Base-by-base conservation (phyloP, 92 coral and sea anemone species). In the Parazoanthus darwini region DNA sequence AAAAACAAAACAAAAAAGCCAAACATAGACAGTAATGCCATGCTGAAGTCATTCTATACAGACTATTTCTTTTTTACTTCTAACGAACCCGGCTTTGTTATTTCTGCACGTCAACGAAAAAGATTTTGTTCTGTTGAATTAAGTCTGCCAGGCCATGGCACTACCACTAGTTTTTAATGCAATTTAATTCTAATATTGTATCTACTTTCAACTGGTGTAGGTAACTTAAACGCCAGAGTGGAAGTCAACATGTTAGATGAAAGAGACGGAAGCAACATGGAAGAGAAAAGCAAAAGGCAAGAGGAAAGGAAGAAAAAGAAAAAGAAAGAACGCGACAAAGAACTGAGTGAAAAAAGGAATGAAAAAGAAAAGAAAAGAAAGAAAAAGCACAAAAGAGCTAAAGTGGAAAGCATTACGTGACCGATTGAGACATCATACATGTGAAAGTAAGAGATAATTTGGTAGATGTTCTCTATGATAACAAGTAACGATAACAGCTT, bases 241-340 rank as follows among this genome's bases (percentile, higher is more conserved):
- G 38, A 65, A 23, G 22, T 23, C 26, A 46, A 65, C 56, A 82
- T 42, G 23, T 6, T 10, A 20, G 58, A 20, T 43, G 63, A 29
- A 39, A 44, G 73, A 65, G 16, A 38, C 13, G 38, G 25, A 59
- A 67, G 74, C 16, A 36, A 18, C 11, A 8, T 43, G 74, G 54
- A 82, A 65, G 51, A 22, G 9, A 43, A 65, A 67, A 39, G 14
- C 44, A 82, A 23, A 82, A 63, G 42, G 22, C 77, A 43, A 1
- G 35, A 26, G 38, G 14, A 67, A 82, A 65, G 8, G 56, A 82
- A 66, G 86, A 82, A 82, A 43, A 67, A 65, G 59, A 67, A 82
- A 67, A 82, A 82, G 77, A 82, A 82, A 82, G 77, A 82, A 66
- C 58, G 58, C 1, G 86, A 67, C 13, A 67, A 82, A 42, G 86